phyloP scores from a whole-genome alignment of 2,797 vertebrate genomes.

The Cephalopachus bancanus region DNA sequence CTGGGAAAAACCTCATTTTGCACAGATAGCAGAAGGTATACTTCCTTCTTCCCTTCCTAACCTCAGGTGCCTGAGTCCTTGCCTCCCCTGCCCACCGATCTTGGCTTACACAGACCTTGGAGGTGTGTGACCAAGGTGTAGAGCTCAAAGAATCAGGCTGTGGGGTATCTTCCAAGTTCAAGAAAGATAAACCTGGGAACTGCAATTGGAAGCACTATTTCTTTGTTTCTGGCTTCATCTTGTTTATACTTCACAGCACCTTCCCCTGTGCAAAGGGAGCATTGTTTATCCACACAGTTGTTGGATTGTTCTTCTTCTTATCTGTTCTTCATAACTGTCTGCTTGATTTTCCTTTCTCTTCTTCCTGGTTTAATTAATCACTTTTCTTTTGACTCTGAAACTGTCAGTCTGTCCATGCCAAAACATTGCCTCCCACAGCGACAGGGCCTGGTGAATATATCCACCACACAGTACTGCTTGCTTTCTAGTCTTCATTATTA shows the following conservation, averaged over 20 bases:
- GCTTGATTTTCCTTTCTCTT: slow-evolving; percentile 26
- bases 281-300: too few species aligned
- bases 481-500: background rate
- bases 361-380: background rate
- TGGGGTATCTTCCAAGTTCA: background rate
- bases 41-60: background rate
- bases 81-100: background rate
- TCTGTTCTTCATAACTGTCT: background rate
- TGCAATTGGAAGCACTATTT: background rate
- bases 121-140: background rate
- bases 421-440: background rate
- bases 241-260: background rate
- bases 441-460: background rate
- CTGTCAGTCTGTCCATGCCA: background rate
- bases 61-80: background rate
- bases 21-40: background rate
- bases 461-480: background rate
- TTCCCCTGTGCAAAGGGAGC: background rate
- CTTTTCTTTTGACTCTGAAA: slow-evolving; percentile 41
- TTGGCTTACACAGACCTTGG: background rate
- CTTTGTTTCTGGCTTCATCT: background rate
- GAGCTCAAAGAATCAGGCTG: background rate
- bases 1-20: background rate
- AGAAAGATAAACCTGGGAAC: background rate
- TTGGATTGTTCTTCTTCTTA: background rate